Evolutionary conservation across 1,140 invertebrate species (phyloP), one percentile per base, ranked within the genome.

Genomic region (Teleopsis dalmanni): DNA sequence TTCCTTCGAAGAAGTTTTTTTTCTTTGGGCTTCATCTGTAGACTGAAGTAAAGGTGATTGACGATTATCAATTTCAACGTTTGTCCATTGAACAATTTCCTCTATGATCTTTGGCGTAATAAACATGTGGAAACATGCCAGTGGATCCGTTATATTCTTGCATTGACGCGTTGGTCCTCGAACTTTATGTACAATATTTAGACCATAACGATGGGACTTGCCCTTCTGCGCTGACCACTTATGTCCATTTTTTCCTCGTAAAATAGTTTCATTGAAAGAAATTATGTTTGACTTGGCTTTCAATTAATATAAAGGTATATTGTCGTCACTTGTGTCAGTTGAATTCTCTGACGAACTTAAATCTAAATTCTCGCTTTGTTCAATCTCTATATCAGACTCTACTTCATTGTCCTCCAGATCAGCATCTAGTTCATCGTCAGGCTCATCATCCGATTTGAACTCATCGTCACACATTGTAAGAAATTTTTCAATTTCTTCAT

Each of bases 11-110:
- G n/a, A n/a, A n/a, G n/a, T n/a, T n/a, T n/a, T n/a, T n/a, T n/a
- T n/a, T n/a, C n/a, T n/a, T n/a, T n/a, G n/a, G n/a, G n/a, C n/a
- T 21, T 48, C 37, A 34, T 40, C 29, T 27, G 16, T 14, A 36
- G 10, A 22, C 13, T 27, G 21, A 40, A 21, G 40, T 26, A 10
- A 25, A 13, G 3, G 21, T 18, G 22, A 22, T 40, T 41, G 14
- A 3, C 47, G 47, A 19, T 31, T 19, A 27, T 11, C 26, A 16
- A 48, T 48, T 31, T 48, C 47, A 21, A 40, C 18, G 33, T 48
- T 48, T 22, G 37, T 48, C 37, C 47, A 48, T 10, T 31, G 36
- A 14, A 48, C 45, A 4, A 47, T 18, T 37, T 47, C 34, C 10
- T 40, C n/a, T 2, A 41, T 10, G 18, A 48, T 48, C 3, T 48